Evolutionary conservation across 1,140 invertebrate genomes (phyloP).

Genomic region (Leptestheria dahalacensis): DNA sequence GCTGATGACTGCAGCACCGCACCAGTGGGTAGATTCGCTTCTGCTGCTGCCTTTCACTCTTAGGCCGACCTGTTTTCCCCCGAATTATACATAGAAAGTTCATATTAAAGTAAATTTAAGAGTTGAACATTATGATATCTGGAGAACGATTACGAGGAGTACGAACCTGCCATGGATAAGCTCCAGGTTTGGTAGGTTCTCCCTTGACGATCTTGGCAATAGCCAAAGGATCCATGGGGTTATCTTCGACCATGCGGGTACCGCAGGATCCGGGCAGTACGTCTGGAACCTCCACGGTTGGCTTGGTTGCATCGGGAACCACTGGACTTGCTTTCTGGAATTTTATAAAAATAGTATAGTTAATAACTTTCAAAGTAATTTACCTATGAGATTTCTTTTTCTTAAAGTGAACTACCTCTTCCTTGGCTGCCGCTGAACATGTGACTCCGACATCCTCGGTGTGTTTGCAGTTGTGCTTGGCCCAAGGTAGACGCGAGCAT

Average conservation of each 20-base stretch:
- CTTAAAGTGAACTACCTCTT: slow-evolving; percentile 1
- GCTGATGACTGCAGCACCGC: slow-evolving; percentile 56
- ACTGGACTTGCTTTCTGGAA: not conserved
- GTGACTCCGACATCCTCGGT: slow-evolving; percentile 56
- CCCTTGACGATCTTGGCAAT: slow-evolving; percentile 29
- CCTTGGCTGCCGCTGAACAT: slow-evolving; percentile 28
- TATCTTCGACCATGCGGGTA: slow-evolving; percentile 19
- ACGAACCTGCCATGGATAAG: slow-evolving; percentile 62
- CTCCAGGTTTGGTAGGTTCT: slow-evolving; percentile 29
- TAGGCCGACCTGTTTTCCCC: slow-evolving; percentile 44
- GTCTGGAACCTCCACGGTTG: not conserved
- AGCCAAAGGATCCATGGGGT: slow-evolving; percentile 14
- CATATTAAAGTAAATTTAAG: not conserved
- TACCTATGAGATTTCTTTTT: too few relatives aligned
- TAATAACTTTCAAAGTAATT: not conserved
- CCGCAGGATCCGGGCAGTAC: slow-evolving; percentile 20
- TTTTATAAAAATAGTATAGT: not conserved
- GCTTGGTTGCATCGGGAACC: not conserved
- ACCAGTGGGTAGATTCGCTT: slow-evolving; percentile 45
- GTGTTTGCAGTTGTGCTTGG: slow-evolving; percentile 52
- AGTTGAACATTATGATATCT: not conserved
- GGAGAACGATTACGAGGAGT: not conserved
- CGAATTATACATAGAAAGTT: too few relatives aligned
- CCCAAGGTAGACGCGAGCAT: slow-evolving; percentile 50
- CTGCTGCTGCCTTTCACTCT: slow-evolving; percentile 38